These are phyloP conservation scores for Xylocampa areola DNA, from an alignment of 2,888 invertebrate genomes.

Conservation along the genomic window DNA sequence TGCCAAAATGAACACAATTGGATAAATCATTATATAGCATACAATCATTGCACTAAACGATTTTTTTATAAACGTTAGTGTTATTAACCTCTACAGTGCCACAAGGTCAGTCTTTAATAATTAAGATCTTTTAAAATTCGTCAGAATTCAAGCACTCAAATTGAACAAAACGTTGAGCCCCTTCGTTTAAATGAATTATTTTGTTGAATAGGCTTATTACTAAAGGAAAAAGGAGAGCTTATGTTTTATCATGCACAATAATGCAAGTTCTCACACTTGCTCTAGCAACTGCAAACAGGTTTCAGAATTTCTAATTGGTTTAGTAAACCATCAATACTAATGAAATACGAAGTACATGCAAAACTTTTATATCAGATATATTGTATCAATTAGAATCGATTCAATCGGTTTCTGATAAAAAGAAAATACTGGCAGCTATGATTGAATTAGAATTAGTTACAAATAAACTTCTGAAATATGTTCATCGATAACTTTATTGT, in stretches of 20 bases:
- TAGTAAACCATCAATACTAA: constrained; percentile 58
- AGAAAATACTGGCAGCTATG: constrained; percentile 33
- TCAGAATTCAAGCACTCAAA: constrained; percentile 55
- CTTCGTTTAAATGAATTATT: constrained; percentile 66
- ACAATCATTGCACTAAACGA: constrained; percentile 24
- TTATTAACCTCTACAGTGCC: constrained; percentile 44
- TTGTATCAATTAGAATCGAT: constrained; percentile 52
- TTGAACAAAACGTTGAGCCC: constrained; percentile 60
- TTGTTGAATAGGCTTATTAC: constrained; percentile 78
- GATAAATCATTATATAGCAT: no score
- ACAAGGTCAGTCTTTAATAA: constrained; percentile 58
- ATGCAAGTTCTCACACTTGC: constrained; percentile 69
- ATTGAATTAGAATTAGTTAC: constrained; percentile 41
- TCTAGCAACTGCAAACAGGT: constrained; percentile 60
- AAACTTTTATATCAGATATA: constrained; percentile 39
- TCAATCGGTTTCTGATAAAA: constrained; percentile 43
- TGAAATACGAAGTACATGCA: constrained; percentile 49
- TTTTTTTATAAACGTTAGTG: constrained; percentile 30
- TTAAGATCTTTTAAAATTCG: constrained; percentile 48
- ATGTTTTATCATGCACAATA: constrained; percentile 53
- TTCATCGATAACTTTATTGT: constrained; percentile 13
- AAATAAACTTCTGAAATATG: constrained; percentile 22
- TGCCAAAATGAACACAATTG: no score
- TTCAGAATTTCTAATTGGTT: constrained; percentile 58
- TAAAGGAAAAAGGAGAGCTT: constrained; percentile 58